Base-by-base conservation (phyloP, 92 coral and sea anemone species). In the Phymanthus crucifer region DNA sequence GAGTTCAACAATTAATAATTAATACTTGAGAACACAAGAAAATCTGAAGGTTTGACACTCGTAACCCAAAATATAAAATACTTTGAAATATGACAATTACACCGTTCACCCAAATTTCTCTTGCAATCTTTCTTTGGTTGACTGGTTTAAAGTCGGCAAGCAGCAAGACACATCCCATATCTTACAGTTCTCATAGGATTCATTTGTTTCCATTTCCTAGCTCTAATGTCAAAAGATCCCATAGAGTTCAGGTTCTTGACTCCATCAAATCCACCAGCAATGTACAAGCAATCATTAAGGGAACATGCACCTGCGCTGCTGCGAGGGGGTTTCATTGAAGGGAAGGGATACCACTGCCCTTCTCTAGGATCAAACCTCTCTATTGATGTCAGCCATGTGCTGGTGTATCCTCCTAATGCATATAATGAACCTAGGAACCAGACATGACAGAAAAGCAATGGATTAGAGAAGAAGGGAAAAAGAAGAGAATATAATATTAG, bases 331-430 rank as follows among this genome's bases (percentile, higher is more conserved):
- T 70, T 65, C 97, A 91, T 89, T 27, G 91, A 48, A 19, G 79
- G 73, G 29, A 65, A 47, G 54, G 32, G 33, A 32, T 89, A 89
- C 97, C 97, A 91, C 58, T 70, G 75, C 27, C 93, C 97, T 47
- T 91, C 97, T 10, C 93, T 83, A 26, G 97, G 97, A 52, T 91
- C 97, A 89, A 83, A 86, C 32, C 97, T 89, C 66, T 91, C 97
- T 16, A 78, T 65, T 36, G 97, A 48, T 18, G 64, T 89, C 56
- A 83, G 26, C 97, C 97, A 91, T 29, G 89, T 72, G 2, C 77
- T 76, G 57, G 73, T 86, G 58, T 89, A 91, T 32, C 97, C 97
- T 24, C 97, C 93, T 24, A 89, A n/a, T 11, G 91, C 97, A 83
- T 80, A 91, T 37, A 91, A 75, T 32, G 93, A 77, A 37, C 93